Evolutionary conservation across 2,113 vertebrate species (phyloP), one percentile per base, ranked within the genome.

Genomic region (Myiopsitta monachus): DNA sequence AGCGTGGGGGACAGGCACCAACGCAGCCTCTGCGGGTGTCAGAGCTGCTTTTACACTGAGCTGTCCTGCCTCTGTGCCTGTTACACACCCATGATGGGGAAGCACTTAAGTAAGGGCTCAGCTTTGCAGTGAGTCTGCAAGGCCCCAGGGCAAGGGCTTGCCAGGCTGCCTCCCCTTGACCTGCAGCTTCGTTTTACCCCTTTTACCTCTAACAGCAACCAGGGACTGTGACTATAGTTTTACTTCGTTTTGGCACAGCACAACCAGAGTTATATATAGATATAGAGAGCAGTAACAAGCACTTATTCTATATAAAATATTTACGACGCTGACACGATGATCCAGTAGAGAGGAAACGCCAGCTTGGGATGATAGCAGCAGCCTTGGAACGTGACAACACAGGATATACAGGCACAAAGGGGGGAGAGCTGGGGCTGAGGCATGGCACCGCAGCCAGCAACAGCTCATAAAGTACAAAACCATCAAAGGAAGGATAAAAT

Each of bases 211-310:
- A 72, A 19, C 19, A 86, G 72, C 38, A 11, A 10, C 23, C 33
- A 83, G 14, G 22, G 39, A 8, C 41, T 44, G 14, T 55, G 54
- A 77, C 46, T 74, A 36, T 59, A 9, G 46, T 90, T 97, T 92
- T 77, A 97, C 82, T 92, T 97, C 95, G 91, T 94, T 91, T 91
- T 46, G 36, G 73, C 80, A 70, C 33, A 92, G 74, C 86, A 78
- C 2, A 6, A 95, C 33, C 83, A 41, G 59, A 84, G 44, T 52
- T 90, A 86, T 57, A 79, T 61, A 90, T 2, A 79, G 70, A 73
- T 64, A 88, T 1, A 79, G 70, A 73, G 13, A 90, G 96, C n/a
- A 18, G 43, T n/a, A 83, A 74, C 73, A 77, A 92, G 91, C 86
- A 43, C 51, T 93, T 91, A 85, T 27, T 84, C 55, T 67, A 62